phyloP scores from a whole-genome alignment of 2,797 vertebrate species.

The Bradypodion ventrale region DNA sequence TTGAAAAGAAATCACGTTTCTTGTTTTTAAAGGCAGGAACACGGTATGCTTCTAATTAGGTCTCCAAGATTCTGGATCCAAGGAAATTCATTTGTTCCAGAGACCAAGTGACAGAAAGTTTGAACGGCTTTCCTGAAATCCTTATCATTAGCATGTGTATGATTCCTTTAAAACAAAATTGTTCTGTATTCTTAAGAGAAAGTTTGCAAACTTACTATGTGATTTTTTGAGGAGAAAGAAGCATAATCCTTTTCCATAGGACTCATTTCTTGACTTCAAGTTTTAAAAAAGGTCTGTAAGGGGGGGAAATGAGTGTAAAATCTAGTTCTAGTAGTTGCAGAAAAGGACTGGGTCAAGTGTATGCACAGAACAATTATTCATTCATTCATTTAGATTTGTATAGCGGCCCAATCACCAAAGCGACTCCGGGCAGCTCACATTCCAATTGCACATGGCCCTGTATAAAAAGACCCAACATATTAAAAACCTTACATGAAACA shows the following conservation, averaged over 20 bases:
- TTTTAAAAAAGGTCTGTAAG: conserved; percentile 36
- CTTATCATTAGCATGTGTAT: conserved; percentile 42
- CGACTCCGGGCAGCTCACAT: no score
- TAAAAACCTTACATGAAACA: no score
- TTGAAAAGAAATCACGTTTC: conserved; percentile 44
- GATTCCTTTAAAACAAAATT: conserved; percentile 12
- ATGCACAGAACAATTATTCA: background rate
- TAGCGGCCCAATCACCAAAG: no score
- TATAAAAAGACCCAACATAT: no score
- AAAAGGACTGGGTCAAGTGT: background rate
- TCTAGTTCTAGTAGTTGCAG: conserved; percentile 9
- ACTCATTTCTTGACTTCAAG: conserved; percentile 60
- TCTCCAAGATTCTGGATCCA: conserved; percentile 2
- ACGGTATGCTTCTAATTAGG: conserved; percentile 61
- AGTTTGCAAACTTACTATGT: conserved; percentile 60
- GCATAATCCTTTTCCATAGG: conserved; percentile 54
- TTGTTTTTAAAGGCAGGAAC: conserved; percentile 52
- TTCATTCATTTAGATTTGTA: no score
- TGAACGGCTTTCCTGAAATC: conserved; percentile 54
- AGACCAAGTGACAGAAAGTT: conserved; percentile 53
- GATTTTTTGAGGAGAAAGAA: conserved; percentile 50
- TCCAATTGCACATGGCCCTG: no score
- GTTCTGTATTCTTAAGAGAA: conserved; percentile 54
- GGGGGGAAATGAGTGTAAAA: conserved; percentile 28
- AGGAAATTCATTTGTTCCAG: conserved; percentile 61